phyloP scores from a whole-genome alignment of 1,140 invertebrate genomes.

The Rhopalosiphum padi region DNA sequence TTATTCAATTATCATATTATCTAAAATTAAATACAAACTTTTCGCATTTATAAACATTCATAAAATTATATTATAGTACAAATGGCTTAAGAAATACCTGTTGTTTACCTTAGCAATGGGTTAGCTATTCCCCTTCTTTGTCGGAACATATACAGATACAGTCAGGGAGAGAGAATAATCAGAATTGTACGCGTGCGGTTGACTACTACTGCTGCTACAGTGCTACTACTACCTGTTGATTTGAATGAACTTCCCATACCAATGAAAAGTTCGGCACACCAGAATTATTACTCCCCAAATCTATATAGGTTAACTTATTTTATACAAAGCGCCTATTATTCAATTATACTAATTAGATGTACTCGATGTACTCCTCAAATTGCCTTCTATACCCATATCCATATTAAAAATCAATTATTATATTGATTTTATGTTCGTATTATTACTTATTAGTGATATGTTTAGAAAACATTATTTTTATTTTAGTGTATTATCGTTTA shows the following conservation, averaged over 20 bases:
- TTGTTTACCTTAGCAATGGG: not conserved
- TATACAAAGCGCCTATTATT: not conserved
- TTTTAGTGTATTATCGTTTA: too few relatives aligned
- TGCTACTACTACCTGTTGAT: conserved; percentile 36
- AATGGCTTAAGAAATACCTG: not conserved
- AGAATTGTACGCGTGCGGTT: not conserved
- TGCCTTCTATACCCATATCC: too few relatives aligned
- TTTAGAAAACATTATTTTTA: too few relatives aligned
- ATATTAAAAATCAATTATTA: too few relatives aligned
- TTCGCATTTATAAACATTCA: not conserved
- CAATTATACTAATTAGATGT: not conserved
- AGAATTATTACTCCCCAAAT: not conserved
- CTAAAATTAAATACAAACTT: not conserved
- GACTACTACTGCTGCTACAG: not conserved
- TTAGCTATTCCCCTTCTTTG: not conserved
- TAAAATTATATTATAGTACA: not conserved
- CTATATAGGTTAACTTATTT: not conserved
- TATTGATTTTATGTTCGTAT: too few relatives aligned
- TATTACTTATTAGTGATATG: too few relatives aligned
- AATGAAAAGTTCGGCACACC: not conserved
- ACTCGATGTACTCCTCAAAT: too few relatives aligned
- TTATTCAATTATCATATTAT: not conserved
- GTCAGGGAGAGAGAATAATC: not conserved
- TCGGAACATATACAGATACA: not conserved
- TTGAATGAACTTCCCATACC: not conserved